Evolutionary conservation across 2,888 invertebrate genomes (phyloP).

Genomic region (Bimastos eiseni): DNA sequence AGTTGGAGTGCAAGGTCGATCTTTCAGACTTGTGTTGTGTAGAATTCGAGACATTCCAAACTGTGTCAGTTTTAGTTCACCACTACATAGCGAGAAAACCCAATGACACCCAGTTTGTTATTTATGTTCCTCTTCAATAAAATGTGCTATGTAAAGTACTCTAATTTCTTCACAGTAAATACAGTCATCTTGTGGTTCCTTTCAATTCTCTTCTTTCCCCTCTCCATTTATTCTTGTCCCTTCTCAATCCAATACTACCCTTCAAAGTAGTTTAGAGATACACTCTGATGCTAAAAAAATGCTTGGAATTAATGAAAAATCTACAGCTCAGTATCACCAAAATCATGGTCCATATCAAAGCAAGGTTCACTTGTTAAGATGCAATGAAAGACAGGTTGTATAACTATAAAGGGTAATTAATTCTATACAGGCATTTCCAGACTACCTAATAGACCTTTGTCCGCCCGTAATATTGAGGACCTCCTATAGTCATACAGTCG

Average conservation of each 20-base stretch:
- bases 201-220: neutral
- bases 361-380: neutral
- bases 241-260: neutral
- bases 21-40: neutral
- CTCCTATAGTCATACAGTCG: no score
- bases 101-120: neutral
- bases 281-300: neutral
- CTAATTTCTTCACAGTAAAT: neutral
- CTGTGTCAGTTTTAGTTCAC: slow-evolving; percentile 9
- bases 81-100: neutral
- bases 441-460: no score
- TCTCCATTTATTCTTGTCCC: neutral
- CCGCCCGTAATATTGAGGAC: no score
- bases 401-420: neutral
- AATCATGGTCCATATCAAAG: neutral
- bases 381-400: neutral
- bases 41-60: slow-evolving; percentile 18
- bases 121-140: neutral
- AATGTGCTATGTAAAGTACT: neutral
- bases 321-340: neutral
- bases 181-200: neutral
- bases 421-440: neutral
- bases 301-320: no score
- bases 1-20: neutral
- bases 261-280: neutral